These are phyloP conservation scores for Cercopithecus mona DNA, from an alignment of 2,113 vertebrate species.

Conservation along the genomic window DNA sequence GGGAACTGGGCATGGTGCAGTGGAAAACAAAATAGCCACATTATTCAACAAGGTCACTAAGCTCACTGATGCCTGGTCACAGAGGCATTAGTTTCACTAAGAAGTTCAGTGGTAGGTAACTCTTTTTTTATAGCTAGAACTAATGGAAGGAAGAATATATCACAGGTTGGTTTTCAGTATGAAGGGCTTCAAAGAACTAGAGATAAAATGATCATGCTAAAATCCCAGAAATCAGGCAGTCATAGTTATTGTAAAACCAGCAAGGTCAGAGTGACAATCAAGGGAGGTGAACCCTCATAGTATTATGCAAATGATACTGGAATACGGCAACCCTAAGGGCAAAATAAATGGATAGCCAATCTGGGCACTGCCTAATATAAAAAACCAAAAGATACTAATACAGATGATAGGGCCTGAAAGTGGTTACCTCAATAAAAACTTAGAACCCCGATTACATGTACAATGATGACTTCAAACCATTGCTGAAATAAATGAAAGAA, in stretches of 20 bases:
- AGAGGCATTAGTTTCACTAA: neutral
- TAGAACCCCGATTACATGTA: neutral
- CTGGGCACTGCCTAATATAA: neutral
- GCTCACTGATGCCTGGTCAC: neutral
- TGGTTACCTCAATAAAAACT: neutral
- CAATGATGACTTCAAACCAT: neutral
- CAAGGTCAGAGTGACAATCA: neutral
- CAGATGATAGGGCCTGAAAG: neutral
- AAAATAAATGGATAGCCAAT: neutral
- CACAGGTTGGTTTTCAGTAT: neutral
- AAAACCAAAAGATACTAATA: neutral
- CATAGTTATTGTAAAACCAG: neutral
- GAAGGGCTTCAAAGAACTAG: neutral
- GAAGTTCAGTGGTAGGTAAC: neutral
- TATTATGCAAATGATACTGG: neutral
- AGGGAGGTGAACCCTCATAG: neutral
- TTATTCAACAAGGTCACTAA: neutral
- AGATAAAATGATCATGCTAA: neutral
- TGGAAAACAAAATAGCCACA: neutral
- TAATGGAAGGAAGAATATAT: neutral
- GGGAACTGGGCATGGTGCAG: neutral
- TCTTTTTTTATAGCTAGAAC: neutral
- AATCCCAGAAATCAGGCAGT: neutral
- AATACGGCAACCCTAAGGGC: neutral
- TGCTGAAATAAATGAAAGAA: neutral